Evolutionary conservation across 2,888 invertebrate genomes (phyloP).

Genomic region (Nephrocerus scutellatus): DNA sequence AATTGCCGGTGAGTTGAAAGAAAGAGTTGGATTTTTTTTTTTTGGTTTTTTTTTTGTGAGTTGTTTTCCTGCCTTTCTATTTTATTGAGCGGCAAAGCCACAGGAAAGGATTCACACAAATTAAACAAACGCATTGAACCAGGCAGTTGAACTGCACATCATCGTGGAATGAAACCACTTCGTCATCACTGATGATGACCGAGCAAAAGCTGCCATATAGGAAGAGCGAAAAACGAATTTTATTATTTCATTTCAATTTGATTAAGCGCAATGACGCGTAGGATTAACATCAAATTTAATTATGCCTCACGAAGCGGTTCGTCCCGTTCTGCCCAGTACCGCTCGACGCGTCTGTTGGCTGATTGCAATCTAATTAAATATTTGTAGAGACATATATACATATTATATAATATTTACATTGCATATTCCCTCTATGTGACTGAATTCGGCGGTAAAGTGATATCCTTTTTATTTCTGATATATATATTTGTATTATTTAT

Average conservation of each 20-base stretch:
- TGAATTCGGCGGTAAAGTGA: too few species aligned
- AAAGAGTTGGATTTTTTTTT: not conserved
- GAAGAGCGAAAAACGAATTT: constrained; percentile 29
- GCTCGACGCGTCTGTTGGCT: not conserved
- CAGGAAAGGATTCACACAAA: constrained; percentile 1
- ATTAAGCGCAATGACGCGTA: constrained; percentile 45
- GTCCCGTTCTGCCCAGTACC: not conserved
- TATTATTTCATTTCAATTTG: constrained; percentile 44
- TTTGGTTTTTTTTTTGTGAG: constrained; percentile 2
- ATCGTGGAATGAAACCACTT: too few species aligned
- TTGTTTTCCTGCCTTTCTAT: not conserved
- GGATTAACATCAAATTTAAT: constrained; percentile 47
- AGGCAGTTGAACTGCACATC: not conserved
- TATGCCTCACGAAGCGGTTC: constrained; percentile 25
- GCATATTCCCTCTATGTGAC: too few species aligned
- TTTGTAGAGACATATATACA: too few species aligned
- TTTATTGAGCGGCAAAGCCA: constrained; percentile 18
- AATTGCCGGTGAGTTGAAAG: constrained; percentile 34
- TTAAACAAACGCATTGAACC: not conserved
- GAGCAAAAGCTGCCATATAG: not conserved
- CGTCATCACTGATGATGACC: too few species aligned
- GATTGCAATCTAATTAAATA: constrained; percentile 10
- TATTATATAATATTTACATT: too few species aligned
- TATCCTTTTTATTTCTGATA: too few species aligned
- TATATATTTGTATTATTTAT: constrained; percentile 4